phyloP scores from a whole-genome alignment of 1,140 invertebrate species.

The Ips nitidus region DNA sequence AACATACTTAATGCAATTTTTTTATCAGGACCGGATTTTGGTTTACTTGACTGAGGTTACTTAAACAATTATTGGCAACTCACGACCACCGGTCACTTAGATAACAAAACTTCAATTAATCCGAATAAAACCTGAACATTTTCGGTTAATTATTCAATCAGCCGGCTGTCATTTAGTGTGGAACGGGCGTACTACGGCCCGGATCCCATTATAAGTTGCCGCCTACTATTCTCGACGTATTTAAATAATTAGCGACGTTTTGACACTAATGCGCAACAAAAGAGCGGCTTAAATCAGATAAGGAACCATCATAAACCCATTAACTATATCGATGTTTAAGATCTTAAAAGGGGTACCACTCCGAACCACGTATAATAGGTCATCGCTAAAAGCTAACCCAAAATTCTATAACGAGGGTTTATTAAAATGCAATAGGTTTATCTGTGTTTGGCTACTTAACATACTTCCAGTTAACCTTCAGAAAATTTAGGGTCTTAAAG shows the following conservation, averaged over 20 bases:
- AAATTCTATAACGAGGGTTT: slow-evolving; percentile 12
- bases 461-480: too few relatives aligned
- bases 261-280: slow-evolving; percentile 36
- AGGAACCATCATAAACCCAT: slow-evolving; percentile 30
- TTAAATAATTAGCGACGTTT: slow-evolving; percentile 36
- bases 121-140: too few relatives aligned
- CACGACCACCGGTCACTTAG: too few relatives aligned
- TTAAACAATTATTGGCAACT: too few relatives aligned
- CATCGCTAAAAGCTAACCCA: slow-evolving; percentile 16
- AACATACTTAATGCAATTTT: too few relatives aligned
- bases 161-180: background rate
- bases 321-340: slow-evolving; percentile 25
- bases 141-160: background rate
- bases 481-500: too few relatives aligned
- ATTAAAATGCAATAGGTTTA: background rate
- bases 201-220: slow-evolving; percentile 26
- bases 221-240: slow-evolving; percentile 29
- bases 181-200: background rate
- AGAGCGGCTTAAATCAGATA: slow-evolving; percentile 24
- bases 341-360: slow-evolving; percentile 29
- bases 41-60: too few relatives aligned
- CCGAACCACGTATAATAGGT: slow-evolving; percentile 14
- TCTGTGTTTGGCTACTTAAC: too few relatives aligned
- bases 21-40: too few relatives aligned
- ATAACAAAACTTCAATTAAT: too few relatives aligned